Evolutionary conservation across 2,888 invertebrate species (phyloP).

Genomic region (Rambutsinella grinnellia): DNA sequence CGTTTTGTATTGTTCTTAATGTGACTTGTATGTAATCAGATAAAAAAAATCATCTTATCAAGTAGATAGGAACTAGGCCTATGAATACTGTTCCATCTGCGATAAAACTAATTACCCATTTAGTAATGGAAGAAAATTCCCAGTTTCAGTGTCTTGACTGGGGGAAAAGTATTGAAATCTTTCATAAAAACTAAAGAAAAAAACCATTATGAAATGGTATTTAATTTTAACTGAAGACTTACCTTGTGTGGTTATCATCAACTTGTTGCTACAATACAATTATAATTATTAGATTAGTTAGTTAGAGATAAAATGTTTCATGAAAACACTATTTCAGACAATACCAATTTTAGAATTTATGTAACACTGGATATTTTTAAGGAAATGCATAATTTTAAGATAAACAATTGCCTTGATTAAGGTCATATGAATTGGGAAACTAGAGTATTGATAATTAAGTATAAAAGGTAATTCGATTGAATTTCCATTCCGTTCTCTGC

Average conservation of each 20-base stretch:
- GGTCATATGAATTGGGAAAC: neutral
- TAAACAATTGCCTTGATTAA: neutral
- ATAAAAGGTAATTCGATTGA: too few species aligned
- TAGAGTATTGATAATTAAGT: too few species aligned
- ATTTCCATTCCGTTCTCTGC: too few species aligned
- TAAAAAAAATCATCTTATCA: too few species aligned
- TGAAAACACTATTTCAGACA: neutral
- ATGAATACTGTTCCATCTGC: neutral
- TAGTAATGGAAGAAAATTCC: too few species aligned
- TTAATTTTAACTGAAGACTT: neutral
- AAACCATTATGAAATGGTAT: neutral
- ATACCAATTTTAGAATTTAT: neutral
- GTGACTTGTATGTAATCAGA: too few species aligned
- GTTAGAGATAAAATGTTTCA: neutral
- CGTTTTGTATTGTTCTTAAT: too few species aligned
- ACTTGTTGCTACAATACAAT: too few species aligned
- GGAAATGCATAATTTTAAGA: neutral
- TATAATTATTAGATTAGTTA: too few species aligned
- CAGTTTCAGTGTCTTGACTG: neutral
- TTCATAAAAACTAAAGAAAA: too few species aligned
- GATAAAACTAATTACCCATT: neutral
- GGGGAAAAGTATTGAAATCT: neutral
- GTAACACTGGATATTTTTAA: neutral
- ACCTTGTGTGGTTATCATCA: too few species aligned
- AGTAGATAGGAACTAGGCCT: neutral